Percentiles rank a stretch among this genome's conserved stretches.
Evolutionary conservation across 2,113 vertebrate species (phyloP).

Genomic region (Ageneiosus marmoratus): DNA sequence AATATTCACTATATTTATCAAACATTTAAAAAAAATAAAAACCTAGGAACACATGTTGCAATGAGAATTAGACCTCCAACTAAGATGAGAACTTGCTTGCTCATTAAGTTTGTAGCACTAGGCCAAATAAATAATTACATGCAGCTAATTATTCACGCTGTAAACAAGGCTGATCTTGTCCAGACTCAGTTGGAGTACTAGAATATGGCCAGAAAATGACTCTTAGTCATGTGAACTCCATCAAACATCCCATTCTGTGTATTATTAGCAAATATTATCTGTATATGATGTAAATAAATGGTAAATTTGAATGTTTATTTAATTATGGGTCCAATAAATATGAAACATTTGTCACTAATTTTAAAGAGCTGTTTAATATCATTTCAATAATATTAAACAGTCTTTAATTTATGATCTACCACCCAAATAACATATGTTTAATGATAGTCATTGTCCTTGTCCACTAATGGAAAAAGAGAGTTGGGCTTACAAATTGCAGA

Average conservation of each 20-base stretch:
- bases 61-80: constrained; percentile 24
- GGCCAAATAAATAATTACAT: constrained; percentile 30
- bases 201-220: constrained; percentile 29
- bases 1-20: constrained; percentile 21
- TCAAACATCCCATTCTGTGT: background rate
- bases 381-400: background rate
- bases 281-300: background rate
- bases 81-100: constrained; percentile 10
- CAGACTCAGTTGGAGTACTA: constrained; percentile 25
- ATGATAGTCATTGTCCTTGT: background rate
- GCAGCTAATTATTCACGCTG: constrained; percentile 30
- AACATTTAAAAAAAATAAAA: background rate
- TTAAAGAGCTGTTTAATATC: background rate
- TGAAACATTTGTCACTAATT: background rate
- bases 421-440: background rate
- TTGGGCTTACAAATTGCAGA: background rate
- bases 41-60: background rate
- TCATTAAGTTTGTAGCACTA: constrained; percentile 9
- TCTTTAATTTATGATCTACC: background rate
- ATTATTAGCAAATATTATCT: background rate
- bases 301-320: background rate
- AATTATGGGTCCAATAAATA: background rate
- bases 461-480: background rate
- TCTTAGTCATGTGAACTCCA: background rate
- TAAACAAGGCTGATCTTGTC: constrained; percentile 47